These are phyloP conservation scores for Carettochelys insculpta DNA, from an alignment of 2,113 vertebrate genomes.

Conservation along the genomic window DNA sequence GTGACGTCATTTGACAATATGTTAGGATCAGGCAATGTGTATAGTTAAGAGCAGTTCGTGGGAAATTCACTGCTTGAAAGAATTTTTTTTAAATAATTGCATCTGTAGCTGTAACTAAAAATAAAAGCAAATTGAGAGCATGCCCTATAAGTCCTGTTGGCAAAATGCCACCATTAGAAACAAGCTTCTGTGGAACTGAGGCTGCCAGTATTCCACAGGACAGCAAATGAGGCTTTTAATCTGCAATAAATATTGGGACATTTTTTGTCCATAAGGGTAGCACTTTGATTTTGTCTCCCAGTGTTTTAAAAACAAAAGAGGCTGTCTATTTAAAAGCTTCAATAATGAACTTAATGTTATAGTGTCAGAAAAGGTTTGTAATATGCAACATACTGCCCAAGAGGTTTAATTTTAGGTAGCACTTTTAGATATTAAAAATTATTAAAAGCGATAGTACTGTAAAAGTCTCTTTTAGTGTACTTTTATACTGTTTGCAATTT, in stretches of 20 bases:
- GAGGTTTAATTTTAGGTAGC: background rate
- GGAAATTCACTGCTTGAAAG: constrained; percentile 29
- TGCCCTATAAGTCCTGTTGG: constrained; percentile 40
- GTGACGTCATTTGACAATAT: background rate
- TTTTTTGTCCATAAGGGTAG: background rate
- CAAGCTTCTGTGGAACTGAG: constrained; percentile 10
- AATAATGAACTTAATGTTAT: background rate
- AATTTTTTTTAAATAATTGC: constrained; percentile 1
- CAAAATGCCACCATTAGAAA: constrained; percentile 5
- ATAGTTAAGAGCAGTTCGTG: background rate
- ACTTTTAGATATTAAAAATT: background rate
- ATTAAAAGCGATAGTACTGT: background rate
- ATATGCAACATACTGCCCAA: background rate
- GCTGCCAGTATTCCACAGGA: constrained; percentile 11
- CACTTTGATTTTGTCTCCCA: background rate
- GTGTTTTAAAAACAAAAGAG: constrained; percentile 11
- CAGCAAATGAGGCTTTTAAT: background rate
- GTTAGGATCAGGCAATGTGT: background rate
- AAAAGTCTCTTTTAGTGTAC: background rate
- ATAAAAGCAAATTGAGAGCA: constrained; percentile 59
- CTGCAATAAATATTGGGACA: constrained; percentile 41
- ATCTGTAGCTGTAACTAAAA: constrained; percentile 63
- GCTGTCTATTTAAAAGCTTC: background rate
- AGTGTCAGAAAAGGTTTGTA: background rate
- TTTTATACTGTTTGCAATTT: background rate